Conservation (phyloP, 1,140 invertebrate species). For the Rhopalosiphum padi region DNA sequence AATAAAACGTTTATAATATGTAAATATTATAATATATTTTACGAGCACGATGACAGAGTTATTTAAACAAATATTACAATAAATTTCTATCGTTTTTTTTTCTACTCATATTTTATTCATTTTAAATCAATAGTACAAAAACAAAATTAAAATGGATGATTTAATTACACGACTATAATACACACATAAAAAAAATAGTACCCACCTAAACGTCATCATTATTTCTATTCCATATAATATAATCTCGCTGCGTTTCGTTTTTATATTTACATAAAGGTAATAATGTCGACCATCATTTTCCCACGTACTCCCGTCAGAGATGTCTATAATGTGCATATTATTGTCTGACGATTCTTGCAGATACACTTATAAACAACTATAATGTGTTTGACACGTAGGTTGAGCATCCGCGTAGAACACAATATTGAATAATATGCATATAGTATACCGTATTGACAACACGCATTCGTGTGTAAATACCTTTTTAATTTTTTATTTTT, state of each 20-base stretch:
- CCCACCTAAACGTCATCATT: too few relatives aligned
- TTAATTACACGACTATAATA: background rate
- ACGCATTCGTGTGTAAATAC: background rate
- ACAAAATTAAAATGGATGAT: background rate
- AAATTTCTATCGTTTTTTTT: background rate
- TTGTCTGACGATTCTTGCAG: background rate
- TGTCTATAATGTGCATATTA: background rate
- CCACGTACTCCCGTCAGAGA: too few relatives aligned
- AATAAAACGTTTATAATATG: background rate
- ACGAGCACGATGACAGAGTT: background rate
- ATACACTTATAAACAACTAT: background rate
- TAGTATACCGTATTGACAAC: background rate
- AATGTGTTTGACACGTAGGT: background rate
- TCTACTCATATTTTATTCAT: too few relatives aligned
- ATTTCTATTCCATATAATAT: too few relatives aligned
- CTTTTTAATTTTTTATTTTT: background rate
- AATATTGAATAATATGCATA: too few relatives aligned
- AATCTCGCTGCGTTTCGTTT: background rate
- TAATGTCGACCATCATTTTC: too few relatives aligned
- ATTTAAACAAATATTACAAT: background rate
- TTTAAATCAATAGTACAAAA: background rate
- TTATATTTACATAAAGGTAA: background rate
- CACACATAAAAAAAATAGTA: background rate
- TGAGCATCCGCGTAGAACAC: too few relatives aligned
- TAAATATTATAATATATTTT: background rate